A percentile compares a stretch with the other conserved stretches of the same genome.
These are phyloP conservation scores for Patella caerulea DNA, from an alignment of 2,888 invertebrate genomes.

Conservation along the genomic window DNA sequence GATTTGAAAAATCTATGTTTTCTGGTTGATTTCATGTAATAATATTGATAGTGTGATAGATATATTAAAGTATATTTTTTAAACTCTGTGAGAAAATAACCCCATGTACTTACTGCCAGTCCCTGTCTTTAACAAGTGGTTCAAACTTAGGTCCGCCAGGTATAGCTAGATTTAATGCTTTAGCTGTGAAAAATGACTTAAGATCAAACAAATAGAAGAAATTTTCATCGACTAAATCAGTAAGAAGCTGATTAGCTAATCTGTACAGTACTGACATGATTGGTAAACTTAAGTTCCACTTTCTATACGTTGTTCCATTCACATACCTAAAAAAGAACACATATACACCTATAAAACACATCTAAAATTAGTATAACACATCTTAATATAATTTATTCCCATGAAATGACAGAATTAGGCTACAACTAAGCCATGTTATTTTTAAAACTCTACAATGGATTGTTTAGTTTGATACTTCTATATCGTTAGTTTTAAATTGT, in stretches of 20 bases:
- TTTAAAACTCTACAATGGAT: too few species aligned
- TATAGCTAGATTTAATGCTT: slow-evolving; percentile 99
- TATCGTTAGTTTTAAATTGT: too few species aligned
- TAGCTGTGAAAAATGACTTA: slow-evolving; percentile 99
- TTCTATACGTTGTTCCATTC: slow-evolving; percentile 96
- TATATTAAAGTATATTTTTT: too few species aligned
- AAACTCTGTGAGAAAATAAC: not conserved
- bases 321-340: slow-evolving; percentile 78
- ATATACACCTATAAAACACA: too few species aligned
- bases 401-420: too few species aligned
- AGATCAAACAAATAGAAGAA: slow-evolving; percentile 99
- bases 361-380: too few species aligned
- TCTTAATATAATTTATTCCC: too few species aligned
- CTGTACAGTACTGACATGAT: slow-evolving; percentile 98
- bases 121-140: slow-evolving; percentile 97
- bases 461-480: too few species aligned
- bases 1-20: too few species aligned
- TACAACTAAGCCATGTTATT: too few species aligned
- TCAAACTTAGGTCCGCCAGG: slow-evolving; percentile 99
- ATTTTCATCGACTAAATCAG: slow-evolving; percentile 97
- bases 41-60: too few species aligned
- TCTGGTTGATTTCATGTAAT: too few species aligned
- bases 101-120: slow-evolving; percentile 81
- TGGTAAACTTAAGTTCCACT: slow-evolving; percentile 95
- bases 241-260: slow-evolving; percentile 95